Percentiles rank a stretch among this genome's conserved stretches.
phyloP scores from a whole-genome alignment of 37 sponge, comb jelly and placozoan genomes.

The Spongia lamella region DNA sequence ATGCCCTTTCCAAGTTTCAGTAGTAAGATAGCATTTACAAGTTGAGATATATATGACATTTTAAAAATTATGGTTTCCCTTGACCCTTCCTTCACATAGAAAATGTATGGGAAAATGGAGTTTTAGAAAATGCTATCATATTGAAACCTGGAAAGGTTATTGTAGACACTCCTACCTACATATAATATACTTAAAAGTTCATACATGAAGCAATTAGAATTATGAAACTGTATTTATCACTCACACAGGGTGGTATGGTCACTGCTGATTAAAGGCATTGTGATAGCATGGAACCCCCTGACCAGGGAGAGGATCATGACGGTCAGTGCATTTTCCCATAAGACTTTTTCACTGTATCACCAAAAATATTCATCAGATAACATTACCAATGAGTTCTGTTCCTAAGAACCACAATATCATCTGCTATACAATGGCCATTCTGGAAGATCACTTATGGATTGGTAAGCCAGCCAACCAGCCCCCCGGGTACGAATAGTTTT shows the following conservation, averaged over 20 bases:
- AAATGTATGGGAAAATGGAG: too few relatives aligned
- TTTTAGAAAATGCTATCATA: too few relatives aligned
- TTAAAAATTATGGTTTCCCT: too few relatives aligned
- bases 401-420: constrained; percentile 4
- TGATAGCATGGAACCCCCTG: constrained; percentile 69
- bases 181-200: too few relatives aligned
- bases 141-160: too few relatives aligned
- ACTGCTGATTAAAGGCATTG: constrained; percentile 52
- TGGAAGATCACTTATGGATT: constrained; percentile 23
- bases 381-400: neutral
- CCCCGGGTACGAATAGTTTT: too few relatives aligned
- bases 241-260: constrained; percentile 62
- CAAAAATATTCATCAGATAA: neutral
- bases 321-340: constrained; percentile 21
- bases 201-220: neutral
- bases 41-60: too few relatives aligned
- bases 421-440: neutral
- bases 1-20: too few relatives aligned
- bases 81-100: neutral
- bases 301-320: constrained; percentile 45
- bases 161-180: too few relatives aligned
- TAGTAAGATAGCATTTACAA: neutral
- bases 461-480: neutral
- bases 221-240: neutral
- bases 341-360: too few relatives aligned